phyloP scores from a whole-genome alignment of 2,797 vertebrate genomes.

The Epinephelus malabaricus region DNA sequence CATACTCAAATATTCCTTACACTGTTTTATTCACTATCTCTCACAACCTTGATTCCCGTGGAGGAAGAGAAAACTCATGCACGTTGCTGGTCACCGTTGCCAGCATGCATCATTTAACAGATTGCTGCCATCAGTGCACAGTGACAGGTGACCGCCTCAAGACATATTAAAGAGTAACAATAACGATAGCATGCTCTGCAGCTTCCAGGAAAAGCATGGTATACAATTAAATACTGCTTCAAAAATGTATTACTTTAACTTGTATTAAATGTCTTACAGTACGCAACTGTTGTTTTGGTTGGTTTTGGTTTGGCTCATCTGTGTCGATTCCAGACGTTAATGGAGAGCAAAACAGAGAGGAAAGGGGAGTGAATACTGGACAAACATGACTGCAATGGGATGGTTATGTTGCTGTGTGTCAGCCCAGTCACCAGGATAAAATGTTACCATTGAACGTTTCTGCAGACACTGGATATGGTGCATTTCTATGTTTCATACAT shows the following conservation, averaged over 20 bases:
- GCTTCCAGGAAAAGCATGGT: conserved; percentile 1
- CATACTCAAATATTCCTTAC: not conserved
- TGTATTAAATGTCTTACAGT: not conserved
- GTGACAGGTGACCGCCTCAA: conserved; percentile 70
- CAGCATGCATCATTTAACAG: conserved; percentile 74
- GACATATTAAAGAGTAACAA: conserved; percentile 79
- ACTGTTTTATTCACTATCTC: conserved; percentile 40
- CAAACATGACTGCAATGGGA: not conserved
- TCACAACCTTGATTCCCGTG: conserved; percentile 12
- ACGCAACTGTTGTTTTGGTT: not conserved
- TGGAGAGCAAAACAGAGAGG: not conserved
- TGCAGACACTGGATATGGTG: too few relatives aligned
- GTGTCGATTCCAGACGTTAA: not conserved
- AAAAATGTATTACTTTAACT: not conserved
- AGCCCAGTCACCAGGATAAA: too few relatives aligned
- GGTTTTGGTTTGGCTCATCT: not conserved
- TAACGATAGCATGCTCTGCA: conserved; percentile 5
- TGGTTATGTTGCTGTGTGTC: too few relatives aligned
- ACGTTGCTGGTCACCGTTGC: conserved; percentile 51
- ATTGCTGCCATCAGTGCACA: conserved; percentile 32
- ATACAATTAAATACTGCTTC: not conserved
- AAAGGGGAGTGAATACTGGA: not conserved
- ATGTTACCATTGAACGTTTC: too few relatives aligned
- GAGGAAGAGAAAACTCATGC: conserved; percentile 28
- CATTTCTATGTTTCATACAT: too few relatives aligned